A percentile compares a stretch with the other conserved stretches of the same genome.
phyloP scores from a whole-genome alignment of 2,113 vertebrate genomes.

The Geococcyx californianus region DNA sequence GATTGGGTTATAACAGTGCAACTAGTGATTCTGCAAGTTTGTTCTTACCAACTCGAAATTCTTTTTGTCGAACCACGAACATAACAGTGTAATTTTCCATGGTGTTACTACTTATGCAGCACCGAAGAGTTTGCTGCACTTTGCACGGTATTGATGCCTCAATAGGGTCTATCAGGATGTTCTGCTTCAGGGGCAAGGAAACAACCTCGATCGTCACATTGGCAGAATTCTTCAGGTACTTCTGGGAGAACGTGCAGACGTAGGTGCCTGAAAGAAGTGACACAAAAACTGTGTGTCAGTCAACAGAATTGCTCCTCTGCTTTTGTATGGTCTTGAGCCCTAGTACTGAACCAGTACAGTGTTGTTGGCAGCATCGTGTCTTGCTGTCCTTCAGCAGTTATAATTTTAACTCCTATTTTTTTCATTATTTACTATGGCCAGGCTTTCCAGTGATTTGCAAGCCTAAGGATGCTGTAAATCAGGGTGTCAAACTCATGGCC shows the following conservation, averaged over 20 bases:
- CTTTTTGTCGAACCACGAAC: neutral
- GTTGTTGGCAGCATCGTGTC: neutral
- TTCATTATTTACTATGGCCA: neutral
- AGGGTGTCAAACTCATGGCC: too few species aligned
- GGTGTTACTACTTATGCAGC: constrained; percentile 42
- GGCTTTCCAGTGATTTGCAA: neutral
- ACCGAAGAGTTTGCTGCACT: neutral
- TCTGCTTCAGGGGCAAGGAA: constrained; percentile 46
- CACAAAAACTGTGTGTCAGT: neutral
- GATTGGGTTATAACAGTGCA: neutral
- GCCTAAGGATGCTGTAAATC: neutral
- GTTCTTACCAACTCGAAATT: constrained; percentile 51
- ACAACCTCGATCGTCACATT: constrained; percentile 32
- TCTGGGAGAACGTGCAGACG: constrained; percentile 70
- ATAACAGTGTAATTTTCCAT: constrained; percentile 6
- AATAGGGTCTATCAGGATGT: constrained; percentile 72
- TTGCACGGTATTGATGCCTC: neutral
- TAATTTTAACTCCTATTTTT: neutral
- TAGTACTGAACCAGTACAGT: neutral
- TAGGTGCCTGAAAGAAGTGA: constrained; percentile 69
- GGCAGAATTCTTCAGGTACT: constrained; percentile 27
- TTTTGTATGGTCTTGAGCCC: neutral
- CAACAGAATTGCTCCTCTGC: neutral
- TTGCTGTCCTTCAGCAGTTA: neutral
- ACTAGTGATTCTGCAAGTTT: neutral